Evolutionary conservation across 2,113 vertebrate genomes (phyloP).

Genomic region (Alaudala cheleensis): DNA sequence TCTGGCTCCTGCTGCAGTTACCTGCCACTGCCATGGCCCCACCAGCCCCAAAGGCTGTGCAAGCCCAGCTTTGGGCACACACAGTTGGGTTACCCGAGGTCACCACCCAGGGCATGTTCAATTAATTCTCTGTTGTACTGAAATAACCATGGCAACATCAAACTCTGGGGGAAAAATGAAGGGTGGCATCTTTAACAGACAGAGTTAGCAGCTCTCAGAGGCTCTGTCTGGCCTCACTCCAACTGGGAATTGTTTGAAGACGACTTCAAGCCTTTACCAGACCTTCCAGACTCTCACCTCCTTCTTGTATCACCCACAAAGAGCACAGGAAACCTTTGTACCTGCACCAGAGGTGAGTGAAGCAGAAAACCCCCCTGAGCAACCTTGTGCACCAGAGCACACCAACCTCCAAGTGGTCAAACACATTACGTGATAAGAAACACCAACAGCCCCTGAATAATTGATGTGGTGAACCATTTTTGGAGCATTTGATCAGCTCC

Average conservation of each 20-base stretch:
- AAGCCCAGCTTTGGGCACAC: not conserved
- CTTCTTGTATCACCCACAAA: accelerated
- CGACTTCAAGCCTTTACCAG: not conserved
- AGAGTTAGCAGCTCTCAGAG: not conserved
- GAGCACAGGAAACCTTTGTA: not conserved
- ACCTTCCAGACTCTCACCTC: not conserved
- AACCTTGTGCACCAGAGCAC: not conserved
- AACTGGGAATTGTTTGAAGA: not conserved
- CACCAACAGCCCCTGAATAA: not conserved
- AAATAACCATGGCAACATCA: accelerated
- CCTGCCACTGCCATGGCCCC: not conserved
- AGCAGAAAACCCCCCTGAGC: not conserved
- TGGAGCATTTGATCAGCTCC: not conserved
- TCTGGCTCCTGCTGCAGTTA: not conserved
- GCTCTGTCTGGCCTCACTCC: not conserved
- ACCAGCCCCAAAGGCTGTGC: not conserved
- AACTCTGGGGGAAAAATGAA: not conserved
- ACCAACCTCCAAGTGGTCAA: not conserved
- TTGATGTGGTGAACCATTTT: not conserved
- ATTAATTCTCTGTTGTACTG: accelerated
- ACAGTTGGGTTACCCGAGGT: not conserved
- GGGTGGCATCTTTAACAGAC: accelerated
- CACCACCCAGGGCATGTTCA: accelerated
- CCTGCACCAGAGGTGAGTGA: not conserved
- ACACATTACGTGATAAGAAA: not conserved